Evolutionary conservation across 2,888 invertebrate species (phyloP), one percentile per base, ranked within the genome.

Genomic region (Ochropleura leucogaster): DNA sequence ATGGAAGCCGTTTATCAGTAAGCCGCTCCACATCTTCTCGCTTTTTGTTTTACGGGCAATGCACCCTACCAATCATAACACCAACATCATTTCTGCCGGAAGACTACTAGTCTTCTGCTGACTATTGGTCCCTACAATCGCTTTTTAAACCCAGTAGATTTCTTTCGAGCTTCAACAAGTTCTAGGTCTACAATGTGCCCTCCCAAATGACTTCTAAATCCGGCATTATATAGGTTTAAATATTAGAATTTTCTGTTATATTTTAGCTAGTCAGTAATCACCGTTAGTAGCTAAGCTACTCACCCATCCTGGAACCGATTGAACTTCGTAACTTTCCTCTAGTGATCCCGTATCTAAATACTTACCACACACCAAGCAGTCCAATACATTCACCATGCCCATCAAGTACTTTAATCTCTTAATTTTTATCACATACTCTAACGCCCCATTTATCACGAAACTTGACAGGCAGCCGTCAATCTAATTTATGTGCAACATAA

Each of bases 401-500:
- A 63, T 14, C 47, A 78, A 63, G 63, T 67, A 64, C 66, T 80
- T 64, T 64, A 74, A 81, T 81, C 64, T 68, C 53, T 49, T 64
- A 10, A 64, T 75, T 80, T 70, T 77, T 66, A 79, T 77, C 70
- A 65, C 63, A n/a, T 70, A 65, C 51, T 40, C 67, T 63, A 64
- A 63, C 80, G 66, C 72, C 62, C 72, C 79, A 82, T 86, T 79
- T 82, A 76, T 80, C 74, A 72, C 77, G 70, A 74, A 79, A 84
- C 78, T 87, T 86, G 87, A 89, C 82, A 81, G 79, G 73, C 81
- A 78, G 42, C 74, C 85, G 79, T 86, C 89, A 80, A 84, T 83
- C 82, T 82, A 82, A 74, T 84, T 84, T 89, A 90, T 85, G 80
- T 76, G 76, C 72, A 81, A 86, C 84, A 82, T 77, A 70, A 82